Percentiles rank a stretch among this genome's conserved stretches.
These are phyloP conservation scores for Pleuronectes platessa DNA, from an alignment of 2,113 vertebrate species.

Conservation along the genomic window DNA sequence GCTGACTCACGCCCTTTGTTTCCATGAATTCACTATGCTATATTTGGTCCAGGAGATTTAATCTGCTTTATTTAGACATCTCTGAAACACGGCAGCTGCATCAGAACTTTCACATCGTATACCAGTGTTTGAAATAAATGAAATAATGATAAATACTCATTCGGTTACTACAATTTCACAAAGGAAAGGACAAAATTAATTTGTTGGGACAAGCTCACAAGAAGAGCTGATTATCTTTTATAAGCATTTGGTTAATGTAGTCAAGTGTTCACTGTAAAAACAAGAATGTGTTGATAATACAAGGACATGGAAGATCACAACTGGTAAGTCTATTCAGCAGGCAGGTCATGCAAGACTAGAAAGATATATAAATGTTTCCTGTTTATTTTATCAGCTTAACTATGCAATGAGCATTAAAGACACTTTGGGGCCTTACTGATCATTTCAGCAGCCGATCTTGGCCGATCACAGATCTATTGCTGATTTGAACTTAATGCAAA, in stretches of 20 bases:
- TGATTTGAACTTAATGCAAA: not conserved
- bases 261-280: not conserved
- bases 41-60: constrained; percentile 51
- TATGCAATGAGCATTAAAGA: too few relatives aligned
- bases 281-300: too few relatives aligned
- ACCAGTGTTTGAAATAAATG: not conserved
- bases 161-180: not conserved
- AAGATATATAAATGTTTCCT: too few relatives aligned
- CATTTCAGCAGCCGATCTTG: not conserved
- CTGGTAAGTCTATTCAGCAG: too few relatives aligned
- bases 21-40: constrained; percentile 38
- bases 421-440: not conserved
- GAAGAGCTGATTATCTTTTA: not conserved
- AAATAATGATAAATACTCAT: not conserved
- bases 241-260: not conserved
- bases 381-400: too few relatives aligned
- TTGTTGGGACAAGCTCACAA: too few relatives aligned
- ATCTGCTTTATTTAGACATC: constrained; percentile 21
- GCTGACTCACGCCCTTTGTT: constrained; percentile 67
- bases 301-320: too few relatives aligned
- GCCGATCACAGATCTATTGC: not conserved
- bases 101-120: not conserved
- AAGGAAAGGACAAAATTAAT: too few relatives aligned
- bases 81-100: not conserved
- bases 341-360: too few relatives aligned